Conservation (phyloP, 1,140 invertebrate species). For the Geopemphigus sp. region DNA sequence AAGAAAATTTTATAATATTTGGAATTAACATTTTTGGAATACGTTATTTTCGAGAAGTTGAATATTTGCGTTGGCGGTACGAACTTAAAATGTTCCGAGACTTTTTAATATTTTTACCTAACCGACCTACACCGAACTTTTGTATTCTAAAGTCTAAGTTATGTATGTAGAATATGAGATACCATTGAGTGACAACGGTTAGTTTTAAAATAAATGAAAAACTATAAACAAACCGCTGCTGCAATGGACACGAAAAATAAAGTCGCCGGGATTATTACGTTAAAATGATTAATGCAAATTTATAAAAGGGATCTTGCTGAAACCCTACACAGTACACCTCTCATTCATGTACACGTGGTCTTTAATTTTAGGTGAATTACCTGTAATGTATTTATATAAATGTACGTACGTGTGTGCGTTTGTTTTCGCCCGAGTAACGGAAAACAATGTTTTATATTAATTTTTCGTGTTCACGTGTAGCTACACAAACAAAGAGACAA, state of each 20-base stretch:
- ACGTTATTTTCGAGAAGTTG: no score
- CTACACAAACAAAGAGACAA: no score
- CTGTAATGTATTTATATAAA: not conserved
- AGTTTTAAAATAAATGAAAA: not conserved
- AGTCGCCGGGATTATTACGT: not conserved
- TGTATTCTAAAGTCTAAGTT: not conserved
- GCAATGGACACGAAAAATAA: no score
- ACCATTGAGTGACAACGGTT: not conserved
- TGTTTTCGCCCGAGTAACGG: not conserved
- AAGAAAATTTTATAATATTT: no score
- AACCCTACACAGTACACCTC: not conserved
- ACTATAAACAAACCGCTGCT: not conserved
- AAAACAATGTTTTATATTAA: not conserved
- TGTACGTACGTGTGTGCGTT: not conserved
- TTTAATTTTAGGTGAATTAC: not conserved
- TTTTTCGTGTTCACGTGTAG: not conserved
- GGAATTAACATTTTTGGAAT: no score
- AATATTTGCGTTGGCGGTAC: no score
- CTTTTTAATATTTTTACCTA: not conserved
- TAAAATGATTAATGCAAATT: constrained; percentile 21
- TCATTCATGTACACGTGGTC: no score
- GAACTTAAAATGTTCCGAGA: not conserved
- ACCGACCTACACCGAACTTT: no score
- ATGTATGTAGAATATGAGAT: not conserved
- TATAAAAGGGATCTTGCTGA: not conserved